Percentiles rank a stretch among this genome's conserved stretches.
Conservation (phyloP, 2,113 vertebrate species). For the Tinamus guttatus region DNA sequence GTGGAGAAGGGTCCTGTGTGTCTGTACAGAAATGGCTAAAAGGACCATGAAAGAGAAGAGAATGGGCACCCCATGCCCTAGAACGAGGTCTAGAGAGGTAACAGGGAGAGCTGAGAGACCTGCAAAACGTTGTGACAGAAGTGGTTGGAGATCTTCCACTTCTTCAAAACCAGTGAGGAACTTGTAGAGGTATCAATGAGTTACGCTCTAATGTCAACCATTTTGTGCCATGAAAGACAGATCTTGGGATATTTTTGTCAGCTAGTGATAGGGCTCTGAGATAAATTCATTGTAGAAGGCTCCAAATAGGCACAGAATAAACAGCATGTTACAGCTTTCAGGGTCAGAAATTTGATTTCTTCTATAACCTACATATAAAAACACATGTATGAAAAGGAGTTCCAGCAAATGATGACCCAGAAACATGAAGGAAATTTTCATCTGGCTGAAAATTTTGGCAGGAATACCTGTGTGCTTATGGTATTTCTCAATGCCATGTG, state of each 20-base stretch:
- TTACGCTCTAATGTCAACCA: neutral
- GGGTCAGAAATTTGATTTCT: slow-evolving; percentile 15
- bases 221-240: neutral
- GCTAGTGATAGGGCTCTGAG: neutral
- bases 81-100: neutral
- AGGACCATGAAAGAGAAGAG: neutral
- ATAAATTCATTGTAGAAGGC: neutral
- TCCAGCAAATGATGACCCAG: neutral
- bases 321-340: neutral
- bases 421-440: slow-evolving; percentile 5
- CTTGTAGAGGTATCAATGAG: neutral
- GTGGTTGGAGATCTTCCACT: neutral
- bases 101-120: neutral
- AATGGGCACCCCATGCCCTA: neutral
- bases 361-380: neutral
- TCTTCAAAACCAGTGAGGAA: neutral
- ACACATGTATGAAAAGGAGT: neutral
- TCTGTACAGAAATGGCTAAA: neutral
- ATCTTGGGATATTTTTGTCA: neutral
- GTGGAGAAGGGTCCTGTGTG: rapidly evolving
- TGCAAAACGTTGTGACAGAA: neutral
- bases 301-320: neutral
- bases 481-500: slow-evolving; percentile 32
- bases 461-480: neutral
- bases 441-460: neutral